phyloP scores from a whole-genome alignment of 2,113 vertebrate species.

The Electrona antarctica region DNA sequence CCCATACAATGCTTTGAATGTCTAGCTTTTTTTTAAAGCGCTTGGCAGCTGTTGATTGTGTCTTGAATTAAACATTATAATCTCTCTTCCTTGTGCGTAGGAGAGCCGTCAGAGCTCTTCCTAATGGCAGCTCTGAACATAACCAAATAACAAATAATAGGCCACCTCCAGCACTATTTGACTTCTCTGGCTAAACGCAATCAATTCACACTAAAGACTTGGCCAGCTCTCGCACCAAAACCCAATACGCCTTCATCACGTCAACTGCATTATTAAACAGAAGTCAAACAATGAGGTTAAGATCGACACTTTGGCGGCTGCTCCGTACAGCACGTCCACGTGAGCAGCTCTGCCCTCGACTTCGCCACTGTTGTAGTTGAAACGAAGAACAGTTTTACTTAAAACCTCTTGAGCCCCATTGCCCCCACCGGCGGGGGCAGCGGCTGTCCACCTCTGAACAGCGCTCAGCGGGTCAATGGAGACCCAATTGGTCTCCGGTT shows the following conservation, averaged over 20 bases:
- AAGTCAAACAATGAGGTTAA: conserved; percentile 47
- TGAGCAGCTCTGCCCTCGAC: too few relatives aligned
- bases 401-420: too few relatives aligned
- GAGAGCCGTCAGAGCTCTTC: background rate
- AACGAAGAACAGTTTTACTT: too few relatives aligned
- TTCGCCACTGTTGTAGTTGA: too few relatives aligned
- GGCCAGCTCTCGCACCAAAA: conserved; percentile 23
- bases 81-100: background rate
- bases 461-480: too few relatives aligned
- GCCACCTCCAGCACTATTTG: conserved; percentile 38
- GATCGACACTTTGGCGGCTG: conserved; percentile 27
- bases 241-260: conserved; percentile 42
- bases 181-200: conserved; percentile 48
- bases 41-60: background rate
- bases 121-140: conserved; percentile 22
- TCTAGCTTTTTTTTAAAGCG: background rate
- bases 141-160: conserved; percentile 17
- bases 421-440: too few relatives aligned
- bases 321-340: too few relatives aligned
- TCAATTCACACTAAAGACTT: conserved; percentile 36
- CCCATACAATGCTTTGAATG: background rate
- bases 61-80: conserved; percentile 1
- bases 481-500: too few relatives aligned
- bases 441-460: too few relatives aligned
- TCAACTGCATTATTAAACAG: conserved; percentile 51